Evolutionary conservation across 1,140 invertebrate species (phyloP).

Genomic region (Ceratosolen solmsi): DNA sequence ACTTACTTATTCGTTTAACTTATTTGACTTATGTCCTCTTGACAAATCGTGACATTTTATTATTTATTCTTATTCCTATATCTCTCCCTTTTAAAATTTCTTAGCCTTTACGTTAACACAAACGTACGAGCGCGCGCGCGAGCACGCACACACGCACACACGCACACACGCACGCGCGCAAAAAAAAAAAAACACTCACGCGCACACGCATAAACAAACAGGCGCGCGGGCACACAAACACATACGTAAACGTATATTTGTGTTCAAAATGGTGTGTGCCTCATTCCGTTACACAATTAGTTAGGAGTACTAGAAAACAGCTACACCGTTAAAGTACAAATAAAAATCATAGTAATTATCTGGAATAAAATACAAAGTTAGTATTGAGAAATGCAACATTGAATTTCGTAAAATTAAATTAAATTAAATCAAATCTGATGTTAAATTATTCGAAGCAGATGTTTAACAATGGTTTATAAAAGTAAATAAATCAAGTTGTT

Average conservation of each 20-base stretch:
- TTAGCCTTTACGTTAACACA: too few species aligned
- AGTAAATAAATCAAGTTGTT: conserved; percentile 48
- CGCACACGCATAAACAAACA: too few species aligned
- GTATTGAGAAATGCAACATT: neutral
- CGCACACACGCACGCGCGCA: too few species aligned
- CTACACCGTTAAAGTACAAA: neutral
- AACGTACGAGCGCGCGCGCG: too few species aligned
- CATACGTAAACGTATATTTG: too few species aligned
- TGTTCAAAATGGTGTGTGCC: too few species aligned
- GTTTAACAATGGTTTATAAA: conserved; percentile 13
- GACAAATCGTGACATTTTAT: neutral
- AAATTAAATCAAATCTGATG: too few species aligned
- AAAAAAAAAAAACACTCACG: too few species aligned
- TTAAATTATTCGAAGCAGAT: neutral
- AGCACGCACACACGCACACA: too few species aligned
- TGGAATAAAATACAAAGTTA: neutral
- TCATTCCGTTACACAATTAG: too few species aligned
- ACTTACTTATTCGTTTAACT: neutral
- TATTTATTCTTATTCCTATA: neutral
- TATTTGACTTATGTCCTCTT: neutral
- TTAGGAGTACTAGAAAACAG: too few species aligned
- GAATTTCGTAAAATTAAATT: neutral
- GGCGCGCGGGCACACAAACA: too few species aligned
- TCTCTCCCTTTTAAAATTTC: neutral
- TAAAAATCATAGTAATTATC: conserved; percentile 9